phyloP scores from a whole-genome alignment of 2,797 vertebrate species.

The Micrastur ruficollis region DNA sequence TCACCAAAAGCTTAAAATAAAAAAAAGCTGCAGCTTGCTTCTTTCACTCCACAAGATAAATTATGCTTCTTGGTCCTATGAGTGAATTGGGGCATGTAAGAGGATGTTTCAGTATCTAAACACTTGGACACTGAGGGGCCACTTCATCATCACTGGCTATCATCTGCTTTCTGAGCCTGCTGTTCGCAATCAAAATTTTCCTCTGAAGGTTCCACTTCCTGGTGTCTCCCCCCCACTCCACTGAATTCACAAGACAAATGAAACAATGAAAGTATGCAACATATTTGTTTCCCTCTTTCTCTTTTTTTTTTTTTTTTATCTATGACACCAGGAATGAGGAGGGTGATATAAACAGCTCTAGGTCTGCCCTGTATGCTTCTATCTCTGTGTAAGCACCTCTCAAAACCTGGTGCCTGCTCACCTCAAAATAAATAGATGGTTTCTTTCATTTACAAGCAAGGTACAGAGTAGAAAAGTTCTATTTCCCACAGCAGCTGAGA shows the following conservation, averaged over 20 bases:
- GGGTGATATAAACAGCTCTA: neutral
- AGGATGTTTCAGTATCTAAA: conserved; percentile 41
- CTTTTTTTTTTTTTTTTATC: neutral
- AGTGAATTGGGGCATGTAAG: conserved; percentile 57
- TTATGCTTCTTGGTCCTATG: conserved; percentile 58
- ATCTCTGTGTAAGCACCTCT: neutral
- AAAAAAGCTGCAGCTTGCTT: neutral
- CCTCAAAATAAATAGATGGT: neutral
- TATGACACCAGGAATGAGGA: neutral
- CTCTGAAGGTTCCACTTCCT: neutral
- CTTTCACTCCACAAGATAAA: conserved; percentile 67
- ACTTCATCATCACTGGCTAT: neutral
- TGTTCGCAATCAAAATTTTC: neutral
- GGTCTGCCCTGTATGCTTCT: neutral
- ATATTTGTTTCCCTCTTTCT: neutral
- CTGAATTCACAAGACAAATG: neutral
- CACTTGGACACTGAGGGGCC: neutral
- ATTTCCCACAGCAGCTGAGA: neutral
- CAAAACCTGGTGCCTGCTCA: neutral
- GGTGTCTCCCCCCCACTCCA: neutral
- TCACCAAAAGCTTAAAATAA: neutral
- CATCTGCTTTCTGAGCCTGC: neutral
- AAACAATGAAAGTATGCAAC: neutral
- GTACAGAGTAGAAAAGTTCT: neutral
- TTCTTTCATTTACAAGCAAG: neutral